These are phyloP conservation scores for Ivindomyrus marchei DNA, from an alignment of 2,113 vertebrate genomes.

Conservation along the genomic window DNA sequence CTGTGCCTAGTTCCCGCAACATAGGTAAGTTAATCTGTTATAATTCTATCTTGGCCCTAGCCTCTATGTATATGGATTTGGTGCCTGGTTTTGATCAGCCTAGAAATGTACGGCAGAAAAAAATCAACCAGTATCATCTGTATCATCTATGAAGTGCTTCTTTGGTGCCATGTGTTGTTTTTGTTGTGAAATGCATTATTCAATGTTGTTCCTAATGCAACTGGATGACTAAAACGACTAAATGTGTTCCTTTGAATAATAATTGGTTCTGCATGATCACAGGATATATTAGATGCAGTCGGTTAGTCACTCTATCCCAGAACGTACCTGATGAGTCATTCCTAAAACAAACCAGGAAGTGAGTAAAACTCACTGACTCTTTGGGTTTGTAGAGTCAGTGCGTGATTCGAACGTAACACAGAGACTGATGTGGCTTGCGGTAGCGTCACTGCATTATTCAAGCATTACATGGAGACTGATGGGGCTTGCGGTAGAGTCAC, in stretches of 20 bases:
- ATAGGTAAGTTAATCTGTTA: neutral
- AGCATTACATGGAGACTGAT: too few relatives aligned
- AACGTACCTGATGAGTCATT: neutral
- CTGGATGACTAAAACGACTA: neutral
- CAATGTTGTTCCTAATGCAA: neutral
- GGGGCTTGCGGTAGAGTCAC: neutral
- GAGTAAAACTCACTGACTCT: neutral
- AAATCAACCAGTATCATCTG: neutral
- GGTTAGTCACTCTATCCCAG: neutral
- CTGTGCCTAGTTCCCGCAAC: neutral
- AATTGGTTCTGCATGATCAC: neutral
- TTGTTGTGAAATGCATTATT: neutral
- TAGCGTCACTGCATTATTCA: too few relatives aligned
- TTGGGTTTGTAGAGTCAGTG: neutral
- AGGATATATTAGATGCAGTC: neutral
- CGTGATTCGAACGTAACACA: fast-evolving
- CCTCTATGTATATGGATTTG: neutral
- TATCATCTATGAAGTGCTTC: neutral
- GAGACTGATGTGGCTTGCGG: neutral
- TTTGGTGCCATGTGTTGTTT: neutral
- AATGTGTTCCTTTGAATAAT: neutral
- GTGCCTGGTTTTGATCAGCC: neutral
- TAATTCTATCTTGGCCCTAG: neutral
- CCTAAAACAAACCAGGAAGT: neutral
- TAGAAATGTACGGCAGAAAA: neutral